Percentiles rank a stretch among this genome's conserved stretches.
Conservation (phyloP, 2,797 vertebrate genomes). For the Loris lydekkerianus region DNA sequence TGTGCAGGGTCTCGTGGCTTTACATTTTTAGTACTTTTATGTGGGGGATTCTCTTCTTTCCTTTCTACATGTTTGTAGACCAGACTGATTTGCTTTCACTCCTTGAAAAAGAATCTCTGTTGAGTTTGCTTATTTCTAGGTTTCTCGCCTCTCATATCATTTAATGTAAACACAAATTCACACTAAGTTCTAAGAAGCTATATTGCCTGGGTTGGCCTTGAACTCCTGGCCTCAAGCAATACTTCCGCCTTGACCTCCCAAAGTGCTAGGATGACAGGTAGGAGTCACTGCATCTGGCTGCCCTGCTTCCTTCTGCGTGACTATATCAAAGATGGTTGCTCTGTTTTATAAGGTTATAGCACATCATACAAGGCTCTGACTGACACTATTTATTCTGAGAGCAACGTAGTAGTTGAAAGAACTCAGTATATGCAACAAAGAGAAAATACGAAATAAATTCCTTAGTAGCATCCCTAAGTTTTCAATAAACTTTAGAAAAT, state of each 20-base stretch:
- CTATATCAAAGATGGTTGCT: background rate
- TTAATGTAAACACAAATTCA: background rate
- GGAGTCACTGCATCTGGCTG: background rate
- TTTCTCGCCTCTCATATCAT: background rate
- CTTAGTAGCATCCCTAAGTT: background rate
- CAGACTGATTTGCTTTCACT: background rate
- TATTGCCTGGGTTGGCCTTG: background rate
- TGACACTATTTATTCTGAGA: background rate
- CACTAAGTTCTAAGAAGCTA: background rate
- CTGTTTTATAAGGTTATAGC: background rate
- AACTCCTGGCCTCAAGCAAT: background rate
- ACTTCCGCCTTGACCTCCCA: background rate
- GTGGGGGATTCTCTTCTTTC: background rate
- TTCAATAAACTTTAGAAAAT: constrained; percentile 20
- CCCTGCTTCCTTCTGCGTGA: background rate
- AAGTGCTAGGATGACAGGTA: background rate
- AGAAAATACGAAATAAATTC: background rate
- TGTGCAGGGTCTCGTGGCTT: background rate
- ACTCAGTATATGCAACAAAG: background rate
- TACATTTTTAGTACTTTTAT: background rate
- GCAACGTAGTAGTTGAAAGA: background rate
- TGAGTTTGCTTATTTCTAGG: background rate
- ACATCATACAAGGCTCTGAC: background rate
- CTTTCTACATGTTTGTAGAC: background rate
- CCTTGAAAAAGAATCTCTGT: background rate